phyloP scores from a whole-genome alignment of 2,888 invertebrate genomes.

The Amphimallon solstitiale region DNA sequence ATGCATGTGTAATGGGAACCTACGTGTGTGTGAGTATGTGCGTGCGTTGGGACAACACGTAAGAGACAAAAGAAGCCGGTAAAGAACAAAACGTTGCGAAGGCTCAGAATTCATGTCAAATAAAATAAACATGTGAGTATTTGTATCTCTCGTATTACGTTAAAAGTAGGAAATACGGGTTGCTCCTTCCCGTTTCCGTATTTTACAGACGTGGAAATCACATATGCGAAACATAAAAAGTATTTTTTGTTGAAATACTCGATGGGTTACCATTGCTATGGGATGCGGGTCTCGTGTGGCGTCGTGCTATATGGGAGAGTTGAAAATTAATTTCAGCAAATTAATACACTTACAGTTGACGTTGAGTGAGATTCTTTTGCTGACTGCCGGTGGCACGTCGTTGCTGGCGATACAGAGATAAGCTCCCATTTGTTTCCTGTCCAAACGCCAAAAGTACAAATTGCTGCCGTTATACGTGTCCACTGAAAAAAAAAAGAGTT shows the following conservation, averaged over 20 bases:
- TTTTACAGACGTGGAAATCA: too few species aligned
- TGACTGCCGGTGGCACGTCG: conserved; percentile 91
- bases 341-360: conserved; percentile 83
- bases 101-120: too few species aligned
- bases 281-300: background rate
- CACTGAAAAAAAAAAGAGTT: conserved; percentile 62
- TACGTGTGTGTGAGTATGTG: too few species aligned
- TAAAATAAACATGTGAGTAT: too few species aligned
- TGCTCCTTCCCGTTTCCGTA: too few species aligned
- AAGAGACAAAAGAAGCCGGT: too few species aligned
- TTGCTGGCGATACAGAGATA: conserved; percentile 93
- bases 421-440: conserved; percentile 90
- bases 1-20: too few species aligned
- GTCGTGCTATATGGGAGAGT: background rate
- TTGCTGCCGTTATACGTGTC: conserved; percentile 82
- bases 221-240: too few species aligned
- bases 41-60: too few species aligned
- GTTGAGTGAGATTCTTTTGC: conserved; percentile 86
- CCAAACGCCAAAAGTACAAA: conserved; percentile 80
- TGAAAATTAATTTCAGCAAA: conserved; percentile 18
- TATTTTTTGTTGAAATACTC: background rate
- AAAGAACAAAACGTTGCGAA: too few species aligned
- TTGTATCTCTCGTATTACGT: too few species aligned
- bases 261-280: background rate
- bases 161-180: too few species aligned